Evolutionary conservation across 2,888 invertebrate species (phyloP), one percentile per base, ranked within the genome.

Genomic region (Pollenia labialis): DNA sequence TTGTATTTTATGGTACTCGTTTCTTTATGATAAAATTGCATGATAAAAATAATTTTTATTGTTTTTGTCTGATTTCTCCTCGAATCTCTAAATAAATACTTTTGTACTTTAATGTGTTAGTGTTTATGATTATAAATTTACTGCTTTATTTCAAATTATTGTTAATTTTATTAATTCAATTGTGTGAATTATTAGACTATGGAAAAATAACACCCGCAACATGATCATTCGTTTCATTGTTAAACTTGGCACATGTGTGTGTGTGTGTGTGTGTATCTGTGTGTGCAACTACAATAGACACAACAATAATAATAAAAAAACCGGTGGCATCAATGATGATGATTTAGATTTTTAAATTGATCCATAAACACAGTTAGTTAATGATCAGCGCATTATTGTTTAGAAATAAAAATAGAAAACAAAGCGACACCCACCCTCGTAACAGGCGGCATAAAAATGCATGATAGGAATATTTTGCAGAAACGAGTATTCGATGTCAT

Each of bases 131-230:
- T n/a, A 62, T 42, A 44, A 4, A 42, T 32, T 32, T 62, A 42
- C 42, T 62, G 4, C 50, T 52, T 50, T 64, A 23, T 64, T 18
- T 52, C n/a, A 46, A 54, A 72, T 16, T 32, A 11, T 4, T 66
- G 46, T 69, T 62, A 60, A 1, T 66, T 56, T 69, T 62, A 60
- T 32, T 48, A 64, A 71, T 83, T 77, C 58, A 72, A 64, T 77
- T 77, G 83, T 66, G 46, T 58, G 18, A 84, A 74, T 84, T 84
- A 84, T 84, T 79, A 79, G 84, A 79, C 64, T 84, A 74, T 79
- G 60, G 58, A 68, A 75, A 66, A 68, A 12, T 50, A 79, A 79
- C 71, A 77, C 62, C 71, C 71, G 64, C 77, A 74, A 52, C 72
- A 74, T 60, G 66, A 79, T 84, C 72, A 60, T 72, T 56, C 46